Base-by-base conservation (phyloP, 2,797 vertebrate genomes). In the Adelosebastes latens region DNA sequence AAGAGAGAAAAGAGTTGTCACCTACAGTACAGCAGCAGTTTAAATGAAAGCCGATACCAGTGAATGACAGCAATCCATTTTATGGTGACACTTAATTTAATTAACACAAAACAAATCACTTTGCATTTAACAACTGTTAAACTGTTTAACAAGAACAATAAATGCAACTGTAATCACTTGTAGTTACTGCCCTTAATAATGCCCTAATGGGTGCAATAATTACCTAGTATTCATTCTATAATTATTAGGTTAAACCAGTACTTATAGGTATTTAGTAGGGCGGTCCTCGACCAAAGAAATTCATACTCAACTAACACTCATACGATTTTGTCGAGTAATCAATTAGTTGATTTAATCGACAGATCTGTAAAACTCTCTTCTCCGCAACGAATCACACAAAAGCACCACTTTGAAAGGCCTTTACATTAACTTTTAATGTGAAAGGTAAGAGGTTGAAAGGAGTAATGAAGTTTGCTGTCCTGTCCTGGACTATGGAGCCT, bases 1-100 rank as follows among this genome's bases (percentile, higher is more conserved):
- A 59, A 80, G 1, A 63, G n/a, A 83, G 63, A 69, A 22, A 42
- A 3, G 59, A 1, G n/a, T 7, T 13, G 56, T 82, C 60, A 84
- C 14, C 16, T 24, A 9, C 32, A 56, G 24, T 22, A 10, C 1
- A 20, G 61, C 63, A 70, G 31, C 25, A 63, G 53, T 29, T 25
- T 24, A 6, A 71, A n/a, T 49, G 13, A 14, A 31, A 71, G 42
- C 18, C 49, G 27, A 31, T 25, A 31, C 24, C 55, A 27, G 8
- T 11, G 24, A 63, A 24, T n/a, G 18, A 32, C 53, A 42, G 14
- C 42, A 18, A 60, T 42, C 8, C 10, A 58, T 31, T 66, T 46
- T 9, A 18, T 16, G 60, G 18, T 31, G 8, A 18, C 31, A 62
- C 27, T 61, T 65, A 25, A 65, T 36, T 18, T 46, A 46, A 46